Conservation (phyloP, 2,888 invertebrate genomes). For the Dicranocentrus wangi region DNA sequence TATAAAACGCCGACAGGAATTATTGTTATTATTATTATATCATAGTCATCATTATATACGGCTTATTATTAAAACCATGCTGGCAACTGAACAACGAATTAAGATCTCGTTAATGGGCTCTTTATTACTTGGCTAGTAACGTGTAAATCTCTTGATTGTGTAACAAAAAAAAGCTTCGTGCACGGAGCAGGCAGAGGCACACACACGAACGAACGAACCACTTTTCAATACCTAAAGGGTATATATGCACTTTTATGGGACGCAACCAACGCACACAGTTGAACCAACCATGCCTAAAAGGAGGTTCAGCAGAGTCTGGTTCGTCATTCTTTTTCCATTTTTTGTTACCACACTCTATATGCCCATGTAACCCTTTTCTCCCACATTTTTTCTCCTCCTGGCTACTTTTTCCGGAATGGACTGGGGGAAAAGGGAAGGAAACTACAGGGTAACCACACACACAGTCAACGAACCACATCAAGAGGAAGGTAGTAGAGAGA, state of each 20-base stretch:
- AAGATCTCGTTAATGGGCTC: conserved; percentile 60
- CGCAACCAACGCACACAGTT: conserved; percentile 3
- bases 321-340: conserved; percentile 22
- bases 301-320: conserved; percentile 7
- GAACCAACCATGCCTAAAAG: too few relatives aligned
- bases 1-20: conserved; percentile 34
- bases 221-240: not conserved
- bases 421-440: conserved; percentile 3
- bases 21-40: conserved; percentile 39
- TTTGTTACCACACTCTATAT: conserved; percentile 30
- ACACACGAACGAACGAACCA: not conserved
- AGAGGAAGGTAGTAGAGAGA: not conserved
- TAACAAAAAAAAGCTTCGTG: conserved; percentile 19
- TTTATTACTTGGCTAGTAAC: conserved; percentile 47
- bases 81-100: conserved; percentile 53
- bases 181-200: conserved; percentile 25
- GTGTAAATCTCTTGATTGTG: conserved; percentile 51
- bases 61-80: conserved; percentile 33
- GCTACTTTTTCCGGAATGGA: conserved; percentile 28
- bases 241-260: not conserved
- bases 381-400: conserved; percentile 22
- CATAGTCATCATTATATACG: conserved; percentile 38
- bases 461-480: conserved; percentile 4
- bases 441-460: conserved; percentile 8
- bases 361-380: conserved; percentile 41